phyloP scores from a whole-genome alignment of 1,140 invertebrate genomes.

The Cyrtorhinus lividipennis region DNA sequence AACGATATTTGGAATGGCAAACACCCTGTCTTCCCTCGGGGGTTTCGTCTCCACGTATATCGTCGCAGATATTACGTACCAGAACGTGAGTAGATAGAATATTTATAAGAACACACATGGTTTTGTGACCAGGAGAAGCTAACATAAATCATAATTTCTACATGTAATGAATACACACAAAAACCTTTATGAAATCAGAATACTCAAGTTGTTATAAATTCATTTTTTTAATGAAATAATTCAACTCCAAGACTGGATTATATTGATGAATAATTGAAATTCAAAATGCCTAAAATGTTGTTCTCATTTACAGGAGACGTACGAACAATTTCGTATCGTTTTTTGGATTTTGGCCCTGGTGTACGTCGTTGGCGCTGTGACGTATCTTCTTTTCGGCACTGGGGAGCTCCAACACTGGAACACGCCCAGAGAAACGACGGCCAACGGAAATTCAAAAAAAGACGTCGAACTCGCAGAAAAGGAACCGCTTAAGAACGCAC shows the following conservation, averaged over 20 bases:
- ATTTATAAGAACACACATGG: not conserved
- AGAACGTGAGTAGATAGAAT: slow-evolving; percentile 40
- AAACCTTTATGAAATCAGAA: too few species aligned
- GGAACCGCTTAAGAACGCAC: slow-evolving; percentile 9
- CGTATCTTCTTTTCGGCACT: slow-evolving; percentile 51
- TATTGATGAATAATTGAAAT: too few species aligned
- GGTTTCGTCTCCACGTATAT: slow-evolving; percentile 72
- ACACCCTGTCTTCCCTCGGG: slow-evolving; percentile 75
- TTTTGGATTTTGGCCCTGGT: slow-evolving; percentile 65
- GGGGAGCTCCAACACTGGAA: slow-evolving; percentile 59
- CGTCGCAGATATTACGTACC: slow-evolving; percentile 64
- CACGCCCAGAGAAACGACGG: slow-evolving; percentile 21
- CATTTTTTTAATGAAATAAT: too few species aligned
- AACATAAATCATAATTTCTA: not conserved
- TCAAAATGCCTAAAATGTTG: too few species aligned
- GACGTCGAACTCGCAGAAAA: slow-evolving; percentile 18
- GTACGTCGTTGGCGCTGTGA: slow-evolving; percentile 50
- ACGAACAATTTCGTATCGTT: slow-evolving; percentile 64
- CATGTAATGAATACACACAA: too few species aligned
- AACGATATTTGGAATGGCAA: slow-evolving; percentile 79
- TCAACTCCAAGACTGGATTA: too few species aligned
- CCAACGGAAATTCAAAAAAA: not conserved
- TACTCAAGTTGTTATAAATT: too few species aligned
- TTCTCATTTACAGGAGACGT: slow-evolving; percentile 46
- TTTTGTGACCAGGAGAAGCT: not conserved